phyloP scores from a whole-genome alignment of 2,113 vertebrate genomes.

The Rhadina sibilatrix region DNA sequence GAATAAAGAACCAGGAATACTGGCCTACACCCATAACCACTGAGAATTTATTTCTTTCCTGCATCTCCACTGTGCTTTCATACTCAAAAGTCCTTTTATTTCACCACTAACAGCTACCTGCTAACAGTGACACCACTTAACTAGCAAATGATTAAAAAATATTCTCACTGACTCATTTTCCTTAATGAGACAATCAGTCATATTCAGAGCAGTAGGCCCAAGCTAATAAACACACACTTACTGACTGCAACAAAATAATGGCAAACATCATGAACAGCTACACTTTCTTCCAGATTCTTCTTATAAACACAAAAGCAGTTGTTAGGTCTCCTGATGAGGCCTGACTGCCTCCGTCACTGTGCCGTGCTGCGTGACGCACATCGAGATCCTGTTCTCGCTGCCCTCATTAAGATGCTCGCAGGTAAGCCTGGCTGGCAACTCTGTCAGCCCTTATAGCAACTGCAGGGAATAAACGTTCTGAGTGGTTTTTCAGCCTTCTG shows the following conservation, averaged over 20 bases:
- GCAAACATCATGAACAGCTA: background rate
- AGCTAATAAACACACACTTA: background rate
- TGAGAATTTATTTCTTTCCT: background rate
- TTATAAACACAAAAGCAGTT: background rate
- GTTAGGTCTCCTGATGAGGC: background rate
- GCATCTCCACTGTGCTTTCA: background rate
- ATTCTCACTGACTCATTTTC: background rate
- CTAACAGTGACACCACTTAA: background rate
- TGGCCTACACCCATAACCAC: background rate
- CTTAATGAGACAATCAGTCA: background rate
- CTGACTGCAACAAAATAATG: background rate
- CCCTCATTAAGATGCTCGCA: background rate
- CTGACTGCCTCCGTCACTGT: background rate
- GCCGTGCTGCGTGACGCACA: background rate
- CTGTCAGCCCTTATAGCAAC: background rate
- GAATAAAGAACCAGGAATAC: background rate
- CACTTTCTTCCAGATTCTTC: background rate
- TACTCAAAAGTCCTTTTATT: background rate
- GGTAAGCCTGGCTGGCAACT: background rate
- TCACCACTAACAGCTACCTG: background rate
- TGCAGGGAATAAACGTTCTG: background rate
- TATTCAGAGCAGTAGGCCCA: background rate
- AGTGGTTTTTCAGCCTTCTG: background rate
- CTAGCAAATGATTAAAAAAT: background rate
- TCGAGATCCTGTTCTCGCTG: background rate